phyloP scores from a whole-genome alignment of 2,888 invertebrate species.

The Drosophila incognita region DNA sequence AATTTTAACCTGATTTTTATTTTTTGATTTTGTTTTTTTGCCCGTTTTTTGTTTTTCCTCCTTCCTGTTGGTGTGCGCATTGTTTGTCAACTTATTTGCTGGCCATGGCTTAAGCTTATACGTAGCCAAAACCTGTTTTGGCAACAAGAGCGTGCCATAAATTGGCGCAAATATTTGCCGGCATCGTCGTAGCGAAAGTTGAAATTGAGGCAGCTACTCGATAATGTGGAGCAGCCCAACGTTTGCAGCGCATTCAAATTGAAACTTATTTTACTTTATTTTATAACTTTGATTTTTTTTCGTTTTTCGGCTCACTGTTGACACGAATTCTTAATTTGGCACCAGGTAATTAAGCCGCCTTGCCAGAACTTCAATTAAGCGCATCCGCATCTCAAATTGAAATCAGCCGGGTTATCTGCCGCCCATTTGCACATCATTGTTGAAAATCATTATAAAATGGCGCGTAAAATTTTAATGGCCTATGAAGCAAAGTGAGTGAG shows the following conservation, averaged over 20 bases:
- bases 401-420: constrained; percentile 63
- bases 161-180: constrained; percentile 73
- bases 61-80: constrained; percentile 49
- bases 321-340: constrained; percentile 51
- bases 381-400: constrained; percentile 71
- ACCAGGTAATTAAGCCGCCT: constrained; percentile 70
- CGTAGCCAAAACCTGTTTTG: constrained; percentile 46
- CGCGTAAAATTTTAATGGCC: constrained; percentile 74
- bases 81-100: constrained; percentile 67
- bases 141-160: constrained; percentile 67
- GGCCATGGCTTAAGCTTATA: constrained; percentile 55
- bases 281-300: constrained; percentile 49
- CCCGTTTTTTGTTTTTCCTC: neutral
- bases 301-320: neutral
- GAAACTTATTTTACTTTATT: constrained; percentile 34
- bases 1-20: constrained; percentile 68
- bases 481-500: constrained; percentile 40
- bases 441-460: constrained; percentile 76
- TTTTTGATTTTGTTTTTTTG: constrained; percentile 8
- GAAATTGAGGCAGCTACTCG: constrained; percentile 46
- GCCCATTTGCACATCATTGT: constrained; percentile 76
- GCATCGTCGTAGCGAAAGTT: constrained; percentile 1
- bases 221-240: constrained; percentile 39
- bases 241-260: constrained; percentile 61
- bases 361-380: constrained; percentile 71